phyloP scores from a whole-genome alignment of 2,888 invertebrate genomes.

The Cheilosia grossa region DNA sequence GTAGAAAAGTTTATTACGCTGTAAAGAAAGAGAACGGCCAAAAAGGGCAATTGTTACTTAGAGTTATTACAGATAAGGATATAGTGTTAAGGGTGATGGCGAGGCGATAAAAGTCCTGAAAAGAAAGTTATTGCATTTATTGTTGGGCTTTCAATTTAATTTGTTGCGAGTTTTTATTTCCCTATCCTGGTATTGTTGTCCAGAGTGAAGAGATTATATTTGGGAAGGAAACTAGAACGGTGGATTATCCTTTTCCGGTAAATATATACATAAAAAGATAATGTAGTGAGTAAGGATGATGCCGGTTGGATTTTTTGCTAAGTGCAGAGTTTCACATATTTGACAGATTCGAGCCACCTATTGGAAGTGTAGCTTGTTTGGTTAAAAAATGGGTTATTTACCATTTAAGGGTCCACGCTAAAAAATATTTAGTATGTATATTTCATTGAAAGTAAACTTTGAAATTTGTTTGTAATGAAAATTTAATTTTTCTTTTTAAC shows the following conservation, averaged over 20 bases:
- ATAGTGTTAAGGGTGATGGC: constrained; percentile 8
- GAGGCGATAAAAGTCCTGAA: constrained; percentile 17
- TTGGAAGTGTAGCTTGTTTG: too few species aligned
- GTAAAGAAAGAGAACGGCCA: constrained; percentile 54
- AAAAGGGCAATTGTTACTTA: constrained; percentile 33
- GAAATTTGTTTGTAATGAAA: too few species aligned
- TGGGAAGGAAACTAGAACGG: not conserved
- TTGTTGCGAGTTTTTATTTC: constrained; percentile 6
- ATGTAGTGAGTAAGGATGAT: not conserved
- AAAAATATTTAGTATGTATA: too few species aligned
- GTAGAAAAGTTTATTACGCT: constrained; percentile 63
- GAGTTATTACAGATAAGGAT: constrained; percentile 14
- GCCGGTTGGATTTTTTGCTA: not conserved
- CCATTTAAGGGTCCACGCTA: too few species aligned
- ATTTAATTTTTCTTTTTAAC: too few species aligned
- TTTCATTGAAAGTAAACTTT: too few species aligned
- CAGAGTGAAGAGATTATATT: not conserved
- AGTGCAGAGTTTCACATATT: too few species aligned
- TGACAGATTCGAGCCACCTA: too few species aligned
- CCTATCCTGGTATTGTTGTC: not conserved
- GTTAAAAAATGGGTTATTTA: too few species aligned
- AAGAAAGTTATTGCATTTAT: constrained; percentile 1
- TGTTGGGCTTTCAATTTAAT: constrained; percentile 18
- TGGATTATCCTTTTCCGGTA: not conserved
- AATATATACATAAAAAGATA: not conserved